phyloP scores from a whole-genome alignment of 2,888 invertebrate genomes.

The Drosophila stalkeri region DNA sequence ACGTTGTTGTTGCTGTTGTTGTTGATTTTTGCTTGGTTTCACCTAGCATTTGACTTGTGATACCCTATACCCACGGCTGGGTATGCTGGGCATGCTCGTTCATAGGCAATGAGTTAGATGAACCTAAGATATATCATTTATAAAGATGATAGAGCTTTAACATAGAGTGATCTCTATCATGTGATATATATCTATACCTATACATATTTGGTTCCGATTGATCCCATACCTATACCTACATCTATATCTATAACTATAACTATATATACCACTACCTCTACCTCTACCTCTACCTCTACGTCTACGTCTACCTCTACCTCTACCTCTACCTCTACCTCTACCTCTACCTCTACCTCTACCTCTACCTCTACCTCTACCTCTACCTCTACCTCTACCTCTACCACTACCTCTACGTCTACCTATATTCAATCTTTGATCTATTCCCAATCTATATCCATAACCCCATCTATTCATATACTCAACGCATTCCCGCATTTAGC shows the following conservation, averaged over 20 bases:
- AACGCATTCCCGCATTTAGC: not conserved
- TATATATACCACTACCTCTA: not conserved
- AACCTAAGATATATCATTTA: not conserved
- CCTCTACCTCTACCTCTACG: not conserved
- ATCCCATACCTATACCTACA: not conserved
- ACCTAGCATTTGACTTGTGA: slow-evolving; percentile 18
- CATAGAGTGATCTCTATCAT: not conserved
- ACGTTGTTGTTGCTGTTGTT: slow-evolving; percentile 42
- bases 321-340: not conserved
- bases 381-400: not conserved
- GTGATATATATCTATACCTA: not conserved
- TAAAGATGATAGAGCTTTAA: not conserved
- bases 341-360: not conserved
- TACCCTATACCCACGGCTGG: not conserved
- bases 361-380: not conserved
- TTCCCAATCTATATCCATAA: not conserved
- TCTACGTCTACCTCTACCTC: not conserved
- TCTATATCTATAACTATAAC: not conserved
- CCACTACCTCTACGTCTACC: not conserved
- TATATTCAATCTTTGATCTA: no score
- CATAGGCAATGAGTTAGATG: not conserved
- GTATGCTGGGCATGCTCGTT: not conserved
- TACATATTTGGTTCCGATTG: not conserved
- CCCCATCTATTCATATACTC: not conserved
- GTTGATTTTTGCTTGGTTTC: slow-evolving; percentile 65